A percentile compares a stretch with the other conserved stretches of the same genome.
phyloP scores from a whole-genome alignment of 2,797 vertebrate genomes.

The Halcyon smyrnensis region DNA sequence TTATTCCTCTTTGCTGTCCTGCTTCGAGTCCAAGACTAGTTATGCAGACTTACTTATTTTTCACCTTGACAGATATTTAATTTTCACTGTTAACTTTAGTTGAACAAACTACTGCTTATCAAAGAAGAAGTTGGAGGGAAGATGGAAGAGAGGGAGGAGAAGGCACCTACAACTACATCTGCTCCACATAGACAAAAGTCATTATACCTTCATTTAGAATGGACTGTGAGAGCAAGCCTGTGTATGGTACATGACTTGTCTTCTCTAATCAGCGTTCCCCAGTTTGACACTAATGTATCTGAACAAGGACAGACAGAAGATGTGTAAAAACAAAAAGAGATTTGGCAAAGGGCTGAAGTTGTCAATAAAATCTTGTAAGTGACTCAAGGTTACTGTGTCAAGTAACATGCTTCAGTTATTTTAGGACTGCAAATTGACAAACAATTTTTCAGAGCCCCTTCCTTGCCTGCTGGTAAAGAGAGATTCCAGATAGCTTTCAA shows the following conservation, averaged over 20 bases:
- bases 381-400: conserved; percentile 40
- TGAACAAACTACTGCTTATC: neutral
- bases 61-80: neutral
- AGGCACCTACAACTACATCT: neutral
- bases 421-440: neutral
- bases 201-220: neutral
- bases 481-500: neutral
- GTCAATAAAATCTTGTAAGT: conserved; percentile 40
- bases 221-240: neutral
- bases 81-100: neutral
- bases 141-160: neutral
- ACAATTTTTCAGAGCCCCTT: neutral
- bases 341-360: conserved; percentile 9
- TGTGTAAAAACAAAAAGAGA: conserved; percentile 28
- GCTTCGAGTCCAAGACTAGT: neutral
- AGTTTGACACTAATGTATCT: conserved; percentile 28
- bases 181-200: neutral
- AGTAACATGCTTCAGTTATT: neutral
- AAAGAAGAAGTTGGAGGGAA: neutral
- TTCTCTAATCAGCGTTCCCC: conserved; percentile 5
- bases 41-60: neutral
- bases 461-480: neutral
- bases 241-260: neutral
- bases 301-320: conserved; percentile 58
- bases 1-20: neutral